Percentiles rank a stretch among this genome's conserved stretches.
phyloP scores from a whole-genome alignment of 2,113 vertebrate genomes.

The Pluvialis apricaria region DNA sequence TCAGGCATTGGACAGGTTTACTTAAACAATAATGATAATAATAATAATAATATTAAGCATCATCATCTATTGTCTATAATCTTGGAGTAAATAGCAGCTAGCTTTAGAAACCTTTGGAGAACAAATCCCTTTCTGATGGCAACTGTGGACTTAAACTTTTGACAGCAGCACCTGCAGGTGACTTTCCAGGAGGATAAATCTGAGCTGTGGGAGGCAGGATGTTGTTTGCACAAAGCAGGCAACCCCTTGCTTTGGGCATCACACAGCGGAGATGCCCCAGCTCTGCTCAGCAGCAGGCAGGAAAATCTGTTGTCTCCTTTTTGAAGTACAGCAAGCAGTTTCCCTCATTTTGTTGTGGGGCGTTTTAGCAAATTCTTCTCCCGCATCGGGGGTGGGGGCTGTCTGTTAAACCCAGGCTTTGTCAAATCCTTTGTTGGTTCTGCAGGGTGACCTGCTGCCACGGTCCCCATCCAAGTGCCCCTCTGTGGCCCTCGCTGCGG shows the following conservation, averaged over 20 bases:
- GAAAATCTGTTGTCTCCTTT: background rate
- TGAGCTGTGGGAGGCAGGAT: background rate
- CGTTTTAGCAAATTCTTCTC: background rate
- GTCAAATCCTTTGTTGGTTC: background rate
- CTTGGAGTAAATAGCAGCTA: background rate
- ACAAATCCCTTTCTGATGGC: background rate
- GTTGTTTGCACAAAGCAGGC: background rate
- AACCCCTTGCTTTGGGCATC: background rate
- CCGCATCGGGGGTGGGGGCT: background rate
- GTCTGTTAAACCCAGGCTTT: background rate
- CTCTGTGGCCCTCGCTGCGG: rapidly evolving
- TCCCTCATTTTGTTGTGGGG: background rate
- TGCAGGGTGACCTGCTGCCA: background rate
- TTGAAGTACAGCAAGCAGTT: background rate
- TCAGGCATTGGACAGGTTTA: background rate
- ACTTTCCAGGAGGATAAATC: background rate
- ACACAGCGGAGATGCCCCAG: background rate
- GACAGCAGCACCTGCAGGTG: background rate
- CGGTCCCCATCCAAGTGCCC: background rate
- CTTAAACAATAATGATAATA: background rate
- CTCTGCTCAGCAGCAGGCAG: background rate
- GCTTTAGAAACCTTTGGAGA: background rate
- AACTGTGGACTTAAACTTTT: background rate
- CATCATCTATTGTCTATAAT: background rate
- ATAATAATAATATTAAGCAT: background rate